phyloP scores from a whole-genome alignment of 2,113 vertebrate species.

The Tiliqua scincoides region DNA sequence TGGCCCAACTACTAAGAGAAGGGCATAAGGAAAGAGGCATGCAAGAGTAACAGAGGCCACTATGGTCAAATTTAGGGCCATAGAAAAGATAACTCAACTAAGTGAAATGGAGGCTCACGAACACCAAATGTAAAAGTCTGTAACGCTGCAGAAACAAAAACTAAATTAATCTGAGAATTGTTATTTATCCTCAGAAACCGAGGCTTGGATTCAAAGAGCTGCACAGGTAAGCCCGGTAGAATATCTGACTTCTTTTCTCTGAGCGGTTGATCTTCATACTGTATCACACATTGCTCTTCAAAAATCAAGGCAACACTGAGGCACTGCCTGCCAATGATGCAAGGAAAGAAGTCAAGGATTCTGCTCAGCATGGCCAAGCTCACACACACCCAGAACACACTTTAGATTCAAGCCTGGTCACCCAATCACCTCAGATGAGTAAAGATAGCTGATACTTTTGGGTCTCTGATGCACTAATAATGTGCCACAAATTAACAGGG shows the following conservation, averaged over 20 bases:
- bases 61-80: background rate
- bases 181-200: background rate
- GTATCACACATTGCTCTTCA: no score
- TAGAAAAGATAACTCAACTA: constrained; percentile 17
- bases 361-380: no score
- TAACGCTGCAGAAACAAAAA: background rate
- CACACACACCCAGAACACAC: no score
- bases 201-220: no score
- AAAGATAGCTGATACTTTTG: background rate
- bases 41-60: background rate
- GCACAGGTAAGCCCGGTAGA: no score
- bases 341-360: no score
- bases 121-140: background rate
- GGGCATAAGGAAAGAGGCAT: background rate
- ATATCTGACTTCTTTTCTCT: no score
- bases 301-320: no score
- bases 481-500: background rate
- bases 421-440: background rate
- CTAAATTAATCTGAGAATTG: background rate
- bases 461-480: background rate
- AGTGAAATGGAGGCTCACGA: background rate
- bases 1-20: constrained; percentile 6
- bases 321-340: no score
- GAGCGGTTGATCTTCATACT: no score
- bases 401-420: background rate